Conservation (phyloP, 2,888 invertebrate species). For the Ophioninae sp. region DNA sequence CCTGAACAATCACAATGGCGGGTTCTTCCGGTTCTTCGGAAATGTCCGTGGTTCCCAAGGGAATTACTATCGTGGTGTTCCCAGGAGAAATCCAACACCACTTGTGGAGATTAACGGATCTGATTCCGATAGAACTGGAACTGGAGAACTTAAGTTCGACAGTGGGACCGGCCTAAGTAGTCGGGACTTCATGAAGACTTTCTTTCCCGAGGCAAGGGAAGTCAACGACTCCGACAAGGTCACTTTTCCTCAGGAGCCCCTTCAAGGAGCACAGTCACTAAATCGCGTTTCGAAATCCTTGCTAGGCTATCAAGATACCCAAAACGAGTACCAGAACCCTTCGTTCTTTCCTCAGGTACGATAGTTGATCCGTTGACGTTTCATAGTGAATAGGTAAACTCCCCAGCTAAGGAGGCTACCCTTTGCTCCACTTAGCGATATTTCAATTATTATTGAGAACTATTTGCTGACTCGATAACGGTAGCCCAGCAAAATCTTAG, state of each 20-base stretch:
- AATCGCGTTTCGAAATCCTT: conserved; percentile 63
- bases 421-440: background rate
- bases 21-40: conserved; percentile 90
- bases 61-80: conserved; percentile 47
- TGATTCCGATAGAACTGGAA: conserved; percentile 82
- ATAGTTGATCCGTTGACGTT: background rate
- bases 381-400: background rate
- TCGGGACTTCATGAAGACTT: conserved; percentile 51
- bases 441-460: background rate
- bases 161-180: conserved; percentile 28
- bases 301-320: conserved; percentile 43
- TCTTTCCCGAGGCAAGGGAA: conserved; percentile 46
- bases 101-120: conserved; percentile 46
- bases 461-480: background rate
- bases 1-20: conserved; percentile 92
- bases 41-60: conserved; percentile 46
- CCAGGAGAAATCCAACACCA: conserved; percentile 46
- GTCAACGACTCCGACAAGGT: conserved; percentile 49
- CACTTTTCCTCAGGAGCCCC: conserved; percentile 63
- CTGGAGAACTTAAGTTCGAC: conserved; percentile 82
- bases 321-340: conserved; percentile 47
- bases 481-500: background rate
- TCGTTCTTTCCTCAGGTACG: conserved; percentile 65
- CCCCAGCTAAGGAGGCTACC: background rate
- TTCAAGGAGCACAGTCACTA: conserved; percentile 49